A percentile compares a stretch with the other conserved stretches of the same genome.
Evolutionary conservation across 2,797 vertebrate genomes (phyloP).

Genomic region (Leucoraja ocellata): DNA sequence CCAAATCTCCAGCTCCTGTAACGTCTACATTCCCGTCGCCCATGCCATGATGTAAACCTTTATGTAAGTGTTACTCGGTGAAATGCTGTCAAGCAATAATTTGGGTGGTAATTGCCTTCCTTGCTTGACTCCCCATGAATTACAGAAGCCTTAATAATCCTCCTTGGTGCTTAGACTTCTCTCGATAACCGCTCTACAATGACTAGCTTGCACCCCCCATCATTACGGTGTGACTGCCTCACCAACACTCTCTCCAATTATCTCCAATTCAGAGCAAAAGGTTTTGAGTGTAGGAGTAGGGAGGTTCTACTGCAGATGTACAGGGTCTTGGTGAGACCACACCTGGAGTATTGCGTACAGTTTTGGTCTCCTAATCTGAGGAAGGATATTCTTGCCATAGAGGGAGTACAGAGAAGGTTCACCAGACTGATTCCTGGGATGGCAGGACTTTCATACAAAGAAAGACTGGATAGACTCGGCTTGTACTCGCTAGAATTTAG

Average conservation of each 20-base stretch:
- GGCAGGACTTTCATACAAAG: too few species aligned
- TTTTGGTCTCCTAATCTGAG: too few species aligned
- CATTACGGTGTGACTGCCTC: background rate
- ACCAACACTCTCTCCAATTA: background rate
- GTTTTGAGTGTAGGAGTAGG: too few species aligned
- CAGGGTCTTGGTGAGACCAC: too few species aligned
- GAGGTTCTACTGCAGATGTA: too few species aligned
- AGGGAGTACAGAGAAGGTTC: too few species aligned
- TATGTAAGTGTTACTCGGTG: background rate
- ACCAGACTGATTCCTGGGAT: too few species aligned
- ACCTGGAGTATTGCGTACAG: too few species aligned
- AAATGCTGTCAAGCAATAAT: background rate
- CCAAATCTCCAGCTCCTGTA: background rate
- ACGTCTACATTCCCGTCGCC: background rate
- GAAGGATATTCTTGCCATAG: too few species aligned
- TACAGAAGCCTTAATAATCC: constrained; percentile 14
- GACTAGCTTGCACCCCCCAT: background rate
- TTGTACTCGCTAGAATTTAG: too few species aligned
- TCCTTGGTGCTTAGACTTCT: background rate
- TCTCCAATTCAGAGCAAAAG: too few species aligned
- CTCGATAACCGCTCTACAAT: background rate
- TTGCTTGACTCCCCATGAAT: background rate
- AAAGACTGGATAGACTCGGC: too few species aligned
- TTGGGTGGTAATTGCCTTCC: constrained; percentile 10
- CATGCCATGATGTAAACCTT: background rate